Percentiles rank a stretch among this genome's conserved stretches.
Evolutionary conservation across 2,113 vertebrate species (phyloP).

Genomic region (Carettochelys insculpta): DNA sequence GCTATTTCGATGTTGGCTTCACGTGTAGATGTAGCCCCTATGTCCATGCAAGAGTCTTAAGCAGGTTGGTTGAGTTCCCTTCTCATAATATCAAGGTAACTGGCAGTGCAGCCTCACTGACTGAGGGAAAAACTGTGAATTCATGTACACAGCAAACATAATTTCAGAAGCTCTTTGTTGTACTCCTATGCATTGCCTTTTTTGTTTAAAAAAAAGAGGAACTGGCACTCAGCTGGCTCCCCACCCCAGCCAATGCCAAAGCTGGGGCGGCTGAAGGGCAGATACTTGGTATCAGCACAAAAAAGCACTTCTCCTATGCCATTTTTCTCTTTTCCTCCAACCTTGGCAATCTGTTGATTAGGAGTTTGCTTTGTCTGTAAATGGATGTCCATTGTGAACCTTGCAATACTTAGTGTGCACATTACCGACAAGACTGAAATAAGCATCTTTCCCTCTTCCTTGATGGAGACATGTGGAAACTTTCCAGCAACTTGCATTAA

Average conservation of each 20-base stretch:
- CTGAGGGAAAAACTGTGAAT: not conserved
- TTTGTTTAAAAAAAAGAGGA: too few relatives aligned
- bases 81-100: too few relatives aligned
- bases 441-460: not conserved
- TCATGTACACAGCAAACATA: not conserved
- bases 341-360: not conserved
- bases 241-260: too few relatives aligned
- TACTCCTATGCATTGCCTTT: too few relatives aligned
- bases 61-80: not conserved
- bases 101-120: not conserved
- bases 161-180: not conserved
- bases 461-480: not conserved
- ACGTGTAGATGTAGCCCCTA: too few relatives aligned
- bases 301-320: too few relatives aligned
- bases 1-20: too few relatives aligned
- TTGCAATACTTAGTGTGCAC: not conserved
- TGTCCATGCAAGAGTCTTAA: too few relatives aligned
- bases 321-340: not conserved
- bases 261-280: too few relatives aligned
- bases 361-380: not conserved
- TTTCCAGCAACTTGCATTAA: not conserved
- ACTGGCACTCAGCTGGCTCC: too few relatives aligned
- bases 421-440: not conserved
- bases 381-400: not conserved
- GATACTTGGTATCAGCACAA: too few relatives aligned